phyloP scores from a whole-genome alignment of 2,113 vertebrate species.

The Nymphicus hollandicus region DNA sequence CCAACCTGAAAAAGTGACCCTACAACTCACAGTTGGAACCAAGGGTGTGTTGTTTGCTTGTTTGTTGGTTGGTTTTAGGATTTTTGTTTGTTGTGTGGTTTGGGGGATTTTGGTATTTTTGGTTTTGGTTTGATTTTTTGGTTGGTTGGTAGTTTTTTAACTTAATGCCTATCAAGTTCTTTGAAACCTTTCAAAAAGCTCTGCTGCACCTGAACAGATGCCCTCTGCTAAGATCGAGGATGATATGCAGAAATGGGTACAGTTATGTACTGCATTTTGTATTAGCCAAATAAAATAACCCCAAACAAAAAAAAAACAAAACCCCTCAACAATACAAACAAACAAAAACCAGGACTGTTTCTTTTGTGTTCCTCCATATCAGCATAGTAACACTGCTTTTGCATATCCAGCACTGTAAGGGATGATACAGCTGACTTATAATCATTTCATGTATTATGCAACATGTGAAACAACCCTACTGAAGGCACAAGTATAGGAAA shows the following conservation, averaged over 20 bases:
- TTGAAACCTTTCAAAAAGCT: background rate
- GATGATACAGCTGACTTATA: background rate
- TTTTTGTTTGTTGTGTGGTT: background rate
- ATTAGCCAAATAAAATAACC: background rate
- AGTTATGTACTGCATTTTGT: background rate
- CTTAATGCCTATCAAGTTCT: background rate
- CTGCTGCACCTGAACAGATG: background rate
- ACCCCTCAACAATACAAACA: background rate
- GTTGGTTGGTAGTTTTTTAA: background rate
- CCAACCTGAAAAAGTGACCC: background rate
- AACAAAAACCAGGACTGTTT: background rate
- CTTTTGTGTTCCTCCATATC: background rate
- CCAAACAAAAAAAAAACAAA: background rate
- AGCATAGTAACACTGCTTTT: background rate
- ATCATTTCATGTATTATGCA: background rate
- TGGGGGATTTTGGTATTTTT: background rate
- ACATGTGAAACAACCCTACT: background rate
- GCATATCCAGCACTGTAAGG: background rate
- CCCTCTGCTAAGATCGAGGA: background rate
- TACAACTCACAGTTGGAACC: background rate
- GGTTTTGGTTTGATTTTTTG: background rate
- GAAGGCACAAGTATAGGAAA: background rate
- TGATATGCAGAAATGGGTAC: background rate
- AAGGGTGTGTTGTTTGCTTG: background rate
- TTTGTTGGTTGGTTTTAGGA: background rate